Evolutionary conservation across 2,113 vertebrate genomes (phyloP).

Genomic region (Brevimyrus niger): DNA sequence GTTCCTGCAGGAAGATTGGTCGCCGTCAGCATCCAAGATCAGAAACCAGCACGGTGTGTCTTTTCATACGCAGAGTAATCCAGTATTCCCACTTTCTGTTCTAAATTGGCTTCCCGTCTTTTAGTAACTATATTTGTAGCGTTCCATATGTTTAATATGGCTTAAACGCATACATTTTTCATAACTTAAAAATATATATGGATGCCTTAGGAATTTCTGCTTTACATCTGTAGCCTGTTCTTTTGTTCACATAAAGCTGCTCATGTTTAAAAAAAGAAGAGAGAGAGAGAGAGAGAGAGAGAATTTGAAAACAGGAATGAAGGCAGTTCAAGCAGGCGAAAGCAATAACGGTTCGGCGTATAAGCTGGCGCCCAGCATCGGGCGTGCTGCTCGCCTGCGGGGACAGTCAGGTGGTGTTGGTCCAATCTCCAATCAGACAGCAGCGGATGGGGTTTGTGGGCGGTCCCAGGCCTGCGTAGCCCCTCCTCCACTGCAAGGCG

Average conservation of each 20-base stretch:
- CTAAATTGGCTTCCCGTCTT: background rate
- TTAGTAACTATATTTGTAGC: background rate
- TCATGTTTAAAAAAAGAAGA: background rate
- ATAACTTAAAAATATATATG: background rate
- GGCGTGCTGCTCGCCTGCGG: background rate
- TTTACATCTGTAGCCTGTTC: background rate
- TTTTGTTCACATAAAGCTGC: background rate
- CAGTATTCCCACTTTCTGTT: background rate
- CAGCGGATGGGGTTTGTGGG: background rate
- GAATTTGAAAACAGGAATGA: background rate
- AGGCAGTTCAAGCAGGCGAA: background rate
- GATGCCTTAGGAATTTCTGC: background rate
- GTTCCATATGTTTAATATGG: background rate
- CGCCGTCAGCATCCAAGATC: background rate
- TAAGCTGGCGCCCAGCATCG: background rate
- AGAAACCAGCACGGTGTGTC: background rate
- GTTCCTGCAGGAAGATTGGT: background rate
- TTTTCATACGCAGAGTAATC: background rate
- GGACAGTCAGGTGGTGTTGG: background rate
- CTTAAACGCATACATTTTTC: background rate
- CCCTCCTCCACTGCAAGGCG: background rate
- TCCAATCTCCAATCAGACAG: background rate
- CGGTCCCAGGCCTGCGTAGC: background rate
- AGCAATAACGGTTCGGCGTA: background rate
- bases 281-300: background rate